A percentile compares a stretch with the other conserved stretches of the same genome.
phyloP scores from a whole-genome alignment of 1,140 invertebrate genomes.

The Cyrtorhinus lividipennis region DNA sequence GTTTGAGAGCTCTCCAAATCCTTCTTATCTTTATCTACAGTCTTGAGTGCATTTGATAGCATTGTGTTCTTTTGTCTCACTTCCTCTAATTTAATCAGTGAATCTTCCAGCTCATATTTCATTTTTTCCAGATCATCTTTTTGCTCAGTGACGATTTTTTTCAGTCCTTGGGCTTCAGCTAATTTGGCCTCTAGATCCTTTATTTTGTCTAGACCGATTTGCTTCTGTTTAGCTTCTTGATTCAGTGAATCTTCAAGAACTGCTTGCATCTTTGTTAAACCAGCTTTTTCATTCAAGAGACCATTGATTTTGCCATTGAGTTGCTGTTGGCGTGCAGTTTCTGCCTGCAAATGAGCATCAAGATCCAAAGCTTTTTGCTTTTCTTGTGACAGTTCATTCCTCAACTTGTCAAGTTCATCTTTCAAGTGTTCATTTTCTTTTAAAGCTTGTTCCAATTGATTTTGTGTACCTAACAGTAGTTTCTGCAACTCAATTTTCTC shows the following conservation, averaged over 20 bases:
- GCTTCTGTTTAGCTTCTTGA: neutral
- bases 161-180: neutral
- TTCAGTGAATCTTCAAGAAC: neutral
- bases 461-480: neutral
- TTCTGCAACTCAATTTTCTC: neutral
- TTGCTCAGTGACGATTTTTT: neutral
- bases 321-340: neutral
- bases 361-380: neutral
- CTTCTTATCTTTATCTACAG: neutral
- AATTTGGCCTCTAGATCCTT: neutral
- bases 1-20: neutral
- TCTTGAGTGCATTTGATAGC: neutral
- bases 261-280: neutral
- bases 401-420: constrained; percentile 5
- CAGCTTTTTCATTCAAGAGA: neutral
- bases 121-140: neutral
- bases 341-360: neutral
- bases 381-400: neutral
- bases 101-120: neutral
- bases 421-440: constrained; percentile 8
- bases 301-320: neutral
- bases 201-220: neutral
- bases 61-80: neutral
- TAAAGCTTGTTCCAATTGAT: neutral
- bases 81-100: neutral